Base-by-base conservation (phyloP, 2,797 vertebrate genomes). In the Phoebastria nigripes region DNA sequence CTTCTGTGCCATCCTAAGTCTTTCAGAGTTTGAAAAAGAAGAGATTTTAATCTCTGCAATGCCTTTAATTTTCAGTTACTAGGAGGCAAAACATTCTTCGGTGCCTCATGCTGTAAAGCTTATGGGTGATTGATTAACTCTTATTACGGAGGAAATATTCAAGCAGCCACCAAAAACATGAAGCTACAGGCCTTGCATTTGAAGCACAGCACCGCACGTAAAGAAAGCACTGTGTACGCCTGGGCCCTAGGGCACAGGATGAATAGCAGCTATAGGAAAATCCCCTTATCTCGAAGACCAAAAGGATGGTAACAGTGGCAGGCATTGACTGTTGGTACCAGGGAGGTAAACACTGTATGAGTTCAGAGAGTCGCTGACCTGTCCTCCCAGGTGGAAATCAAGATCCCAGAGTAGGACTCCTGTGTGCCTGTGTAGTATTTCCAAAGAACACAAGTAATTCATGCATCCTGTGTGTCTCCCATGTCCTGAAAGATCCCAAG, bases 271-370 rank as follows among this genome's bases (percentile, higher is more conserved):
- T 59, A 0, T 4, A 25, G 31, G 71, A 80, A 96, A 89, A 79
- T 11, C 33, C 19, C 41, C 24, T 52, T 24, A 44, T 35, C 37
- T 71, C 0, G 0, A 69, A 77, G 61, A 47, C 17, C 15, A 29
- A 39, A 59, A 66, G 12, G 4, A 66, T 24, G 20, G 37, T 58
- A 77, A 37, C n/a, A 55, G 72, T 51, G 2, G 2, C 19, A 61
- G 26, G 28, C 0, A 0, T 20, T 0, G 0, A 15, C 56, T 78
- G 8, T 37, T 35, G 55, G 33, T 35, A 70, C 6, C 33, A 70
- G 59, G 31, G 29, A 89, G 26, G 56, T n/a, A 78, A 83, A 42
- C 12, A 14, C 29, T 26, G 18, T 14, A 8, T 0, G 7, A 42
- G 22, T 21, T 77, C 1, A 1, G 39, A n/a, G 28, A 86, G 59